Percentiles rank a stretch among this genome's conserved stretches.
Evolutionary conservation across 2,797 vertebrate genomes (phyloP).

Genomic region (Meda fulgida): DNA sequence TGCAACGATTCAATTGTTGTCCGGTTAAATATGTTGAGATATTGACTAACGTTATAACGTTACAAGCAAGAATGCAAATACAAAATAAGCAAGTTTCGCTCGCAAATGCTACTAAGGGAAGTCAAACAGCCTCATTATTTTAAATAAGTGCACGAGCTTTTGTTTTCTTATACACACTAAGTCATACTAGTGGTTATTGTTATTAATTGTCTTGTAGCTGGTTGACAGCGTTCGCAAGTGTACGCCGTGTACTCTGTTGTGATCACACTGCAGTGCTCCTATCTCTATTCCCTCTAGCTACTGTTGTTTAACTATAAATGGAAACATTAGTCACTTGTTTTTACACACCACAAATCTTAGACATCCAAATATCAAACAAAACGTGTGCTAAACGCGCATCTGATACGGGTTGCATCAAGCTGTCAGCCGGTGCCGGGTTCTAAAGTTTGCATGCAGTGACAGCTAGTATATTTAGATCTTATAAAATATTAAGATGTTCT

Average conservation of each 20-base stretch:
- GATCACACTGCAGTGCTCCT: slow-evolving; percentile 15
- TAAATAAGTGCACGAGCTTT: neutral
- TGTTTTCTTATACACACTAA: neutral
- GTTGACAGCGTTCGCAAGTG: neutral
- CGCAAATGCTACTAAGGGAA: neutral
- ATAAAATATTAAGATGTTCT: slow-evolving; percentile 19
- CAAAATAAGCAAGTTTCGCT: slow-evolving; percentile 30
- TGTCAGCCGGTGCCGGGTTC: neutral
- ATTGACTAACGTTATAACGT: too few species aligned
- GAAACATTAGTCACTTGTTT: slow-evolving; percentile 42
- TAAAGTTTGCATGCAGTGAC: slow-evolving; percentile 29
- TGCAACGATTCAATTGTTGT: neutral
- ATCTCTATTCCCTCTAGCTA: slow-evolving; percentile 24
- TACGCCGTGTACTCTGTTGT: slow-evolving; percentile 9
- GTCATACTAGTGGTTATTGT: neutral
- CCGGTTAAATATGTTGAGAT: neutral
- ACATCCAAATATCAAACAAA: slow-evolving; percentile 17
- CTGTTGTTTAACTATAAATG: slow-evolving; percentile 28
- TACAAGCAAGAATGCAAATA: neutral
- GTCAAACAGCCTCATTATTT: neutral
- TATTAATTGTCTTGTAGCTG: neutral
- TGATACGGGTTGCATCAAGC: neutral
- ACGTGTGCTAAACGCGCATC: slow-evolving; percentile 8
- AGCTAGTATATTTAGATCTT: slow-evolving; percentile 40
- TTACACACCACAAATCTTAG: slow-evolving; percentile 9